Conservation (phyloP, 2,888 invertebrate species). For the Andricus curvator region DNA sequence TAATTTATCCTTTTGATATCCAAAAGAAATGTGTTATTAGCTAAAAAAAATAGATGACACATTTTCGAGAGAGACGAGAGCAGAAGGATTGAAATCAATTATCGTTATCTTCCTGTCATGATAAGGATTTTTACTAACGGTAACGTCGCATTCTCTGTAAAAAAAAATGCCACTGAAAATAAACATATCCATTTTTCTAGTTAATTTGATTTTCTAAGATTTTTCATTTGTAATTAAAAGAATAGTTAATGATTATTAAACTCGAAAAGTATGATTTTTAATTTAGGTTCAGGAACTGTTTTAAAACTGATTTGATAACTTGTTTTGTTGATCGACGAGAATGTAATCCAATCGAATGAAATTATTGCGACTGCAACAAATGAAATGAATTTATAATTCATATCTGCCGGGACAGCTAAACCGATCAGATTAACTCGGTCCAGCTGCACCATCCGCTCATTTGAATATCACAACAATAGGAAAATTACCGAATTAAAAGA, state of each 20-base stretch:
- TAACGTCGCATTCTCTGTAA: no score
- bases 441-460: constrained; percentile 30
- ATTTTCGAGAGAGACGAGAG: neutral
- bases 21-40: neutral
- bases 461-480: constrained; percentile 31
- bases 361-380: constrained; percentile 10
- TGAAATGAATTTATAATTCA: constrained; percentile 3
- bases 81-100: constrained; percentile 17
- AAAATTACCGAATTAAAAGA: constrained; percentile 24
- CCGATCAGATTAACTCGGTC: constrained; percentile 27
- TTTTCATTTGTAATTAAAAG: neutral
- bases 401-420: constrained; percentile 19
- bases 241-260: neutral
- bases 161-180: constrained; percentile 1
- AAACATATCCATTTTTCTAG: neutral
- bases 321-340: neutral
- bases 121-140: neutral
- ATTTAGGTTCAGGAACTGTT: neutral
- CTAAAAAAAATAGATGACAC: neutral
- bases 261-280: neutral
- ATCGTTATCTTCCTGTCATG: constrained; percentile 13
- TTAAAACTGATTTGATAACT: neutral
- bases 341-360: constrained; percentile 17
- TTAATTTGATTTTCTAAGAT: neutral
- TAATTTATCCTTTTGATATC: neutral